phyloP scores from a whole-genome alignment of 2,888 invertebrate genomes.

The Netelia inedita region DNA sequence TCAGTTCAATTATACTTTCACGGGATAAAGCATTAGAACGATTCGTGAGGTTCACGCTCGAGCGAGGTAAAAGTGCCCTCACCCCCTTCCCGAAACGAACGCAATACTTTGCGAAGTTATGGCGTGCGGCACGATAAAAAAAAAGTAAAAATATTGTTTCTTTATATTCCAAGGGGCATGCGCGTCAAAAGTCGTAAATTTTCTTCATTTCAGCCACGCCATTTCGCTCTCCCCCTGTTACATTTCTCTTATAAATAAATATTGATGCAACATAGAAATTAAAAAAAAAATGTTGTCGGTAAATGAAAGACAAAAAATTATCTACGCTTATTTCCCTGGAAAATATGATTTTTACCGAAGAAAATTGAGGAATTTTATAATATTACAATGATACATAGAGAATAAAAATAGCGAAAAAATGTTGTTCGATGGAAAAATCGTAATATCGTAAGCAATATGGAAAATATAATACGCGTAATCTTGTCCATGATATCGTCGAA shows the following conservation, averaged over 20 bases:
- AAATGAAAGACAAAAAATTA: too few species aligned
- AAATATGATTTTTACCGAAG: too few species aligned
- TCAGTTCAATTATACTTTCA: constrained; percentile 25
- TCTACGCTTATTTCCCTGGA: too few species aligned
- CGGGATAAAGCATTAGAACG: constrained; percentile 33
- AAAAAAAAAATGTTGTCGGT: too few species aligned
- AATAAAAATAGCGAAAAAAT: not conserved
- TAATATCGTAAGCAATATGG: not conserved
- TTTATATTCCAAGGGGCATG: not conserved
- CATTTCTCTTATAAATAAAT: too few species aligned
- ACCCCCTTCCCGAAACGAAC: constrained; percentile 6
- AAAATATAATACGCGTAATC: not conserved
- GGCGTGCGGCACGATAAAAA: not conserved
- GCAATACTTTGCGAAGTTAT: constrained; percentile 20
- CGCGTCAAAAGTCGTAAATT: constrained; percentile 16
- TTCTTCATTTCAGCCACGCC: not conserved
- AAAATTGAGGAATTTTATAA: too few species aligned
- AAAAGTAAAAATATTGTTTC: constrained; percentile 11
- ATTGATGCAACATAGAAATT: too few species aligned
- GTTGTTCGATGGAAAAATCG: too few species aligned
- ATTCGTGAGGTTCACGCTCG: constrained; percentile 21
- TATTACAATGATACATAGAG: too few species aligned
- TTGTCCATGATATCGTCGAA: not conserved
- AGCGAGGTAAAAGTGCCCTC: constrained; percentile 24
- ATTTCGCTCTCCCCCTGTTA: too few species aligned